These are phyloP conservation scores for Norana najaformis DNA, from an alignment of 2,888 invertebrate species.

Conservation along the genomic window DNA sequence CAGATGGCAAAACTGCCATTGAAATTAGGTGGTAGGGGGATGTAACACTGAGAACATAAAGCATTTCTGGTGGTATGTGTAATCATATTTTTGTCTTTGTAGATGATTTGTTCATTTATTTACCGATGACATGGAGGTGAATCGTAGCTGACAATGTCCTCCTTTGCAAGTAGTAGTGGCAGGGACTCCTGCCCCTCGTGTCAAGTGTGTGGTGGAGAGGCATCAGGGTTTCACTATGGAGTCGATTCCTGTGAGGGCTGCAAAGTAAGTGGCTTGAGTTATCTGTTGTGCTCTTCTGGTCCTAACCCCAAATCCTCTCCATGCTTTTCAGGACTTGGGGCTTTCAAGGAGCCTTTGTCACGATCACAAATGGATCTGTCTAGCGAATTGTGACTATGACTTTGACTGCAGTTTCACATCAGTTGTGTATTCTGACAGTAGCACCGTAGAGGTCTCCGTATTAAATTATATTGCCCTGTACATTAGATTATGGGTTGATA, in stretches of 20 bases:
- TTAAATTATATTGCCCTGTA: too few relatives aligned
- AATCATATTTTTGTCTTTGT: background rate
- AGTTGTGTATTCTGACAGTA: too few relatives aligned
- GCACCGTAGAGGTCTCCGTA: too few relatives aligned
- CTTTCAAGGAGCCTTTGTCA: too few relatives aligned
- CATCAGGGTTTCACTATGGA: conserved; percentile 61
- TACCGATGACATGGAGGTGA: background rate
- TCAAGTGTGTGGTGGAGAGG: conserved; percentile 60
- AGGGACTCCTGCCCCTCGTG: conserved; percentile 42
- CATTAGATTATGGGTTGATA: too few relatives aligned
- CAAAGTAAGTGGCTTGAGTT: conserved; percentile 50
- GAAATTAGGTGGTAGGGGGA: background rate
- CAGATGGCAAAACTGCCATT: background rate
- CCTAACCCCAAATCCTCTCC: background rate
- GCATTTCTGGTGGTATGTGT: background rate
- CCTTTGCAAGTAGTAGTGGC: conserved; percentile 4
- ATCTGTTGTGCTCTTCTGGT: background rate
- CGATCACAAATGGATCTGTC: too few relatives aligned
- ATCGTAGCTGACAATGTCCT: conserved; percentile 10
- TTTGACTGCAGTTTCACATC: too few relatives aligned
- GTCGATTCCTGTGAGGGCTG: conserved; percentile 62
- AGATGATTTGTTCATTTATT: conserved; percentile 18
- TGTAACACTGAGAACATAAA: background rate
- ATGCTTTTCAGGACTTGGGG: background rate
- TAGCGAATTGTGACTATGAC: too few relatives aligned